These are phyloP conservation scores for Platichthys stellatus DNA, from an alignment of 2,113 vertebrate species.

Conservation along the genomic window DNA sequence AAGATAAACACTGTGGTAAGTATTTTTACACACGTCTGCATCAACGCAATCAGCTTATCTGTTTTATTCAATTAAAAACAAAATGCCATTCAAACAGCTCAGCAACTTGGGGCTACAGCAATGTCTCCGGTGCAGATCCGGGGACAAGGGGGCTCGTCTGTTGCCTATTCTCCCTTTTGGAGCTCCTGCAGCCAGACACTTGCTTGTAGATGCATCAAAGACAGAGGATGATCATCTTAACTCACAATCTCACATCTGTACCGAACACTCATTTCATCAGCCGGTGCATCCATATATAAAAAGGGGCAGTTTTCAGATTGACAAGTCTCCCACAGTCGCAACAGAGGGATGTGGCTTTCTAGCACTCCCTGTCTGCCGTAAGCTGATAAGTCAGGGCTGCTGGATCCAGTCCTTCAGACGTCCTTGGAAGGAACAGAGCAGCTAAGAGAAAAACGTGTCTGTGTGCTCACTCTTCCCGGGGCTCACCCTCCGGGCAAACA, in stretches of 20 bases:
- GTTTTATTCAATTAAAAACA: conserved; percentile 58
- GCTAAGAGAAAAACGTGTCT: not conserved
- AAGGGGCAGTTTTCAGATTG: not conserved
- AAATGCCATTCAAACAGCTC: conserved; percentile 56
- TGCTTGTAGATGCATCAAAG: conserved; percentile 30
- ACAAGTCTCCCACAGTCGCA: conserved; percentile 16
- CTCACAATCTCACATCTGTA: conserved; percentile 33
- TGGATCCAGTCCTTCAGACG: conserved; percentile 19
- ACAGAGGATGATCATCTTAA: conserved; percentile 26
- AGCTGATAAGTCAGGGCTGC: conserved; percentile 37
- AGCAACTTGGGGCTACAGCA: conserved; percentile 45
- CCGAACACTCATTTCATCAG: conserved; percentile 25
- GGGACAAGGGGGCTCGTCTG: conserved; percentile 44
- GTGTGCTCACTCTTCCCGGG: not conserved
- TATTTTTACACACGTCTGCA: conserved; percentile 35
- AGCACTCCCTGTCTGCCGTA: conserved; percentile 47
- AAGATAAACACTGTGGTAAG: conserved; percentile 31
- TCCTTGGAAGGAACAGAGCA: conserved; percentile 35
- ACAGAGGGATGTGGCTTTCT: conserved; percentile 14
- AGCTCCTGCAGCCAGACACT: conserved; percentile 25
- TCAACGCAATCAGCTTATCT: conserved; percentile 60
- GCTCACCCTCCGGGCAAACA: not conserved
- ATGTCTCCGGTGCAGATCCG: conserved; percentile 43
- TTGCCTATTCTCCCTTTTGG: conserved; percentile 10
- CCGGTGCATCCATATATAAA: not conserved